Percentiles rank a stretch among this genome's conserved stretches.
phyloP scores from a whole-genome alignment of 2,797 vertebrate genomes.

The Toxotes lorentzi region DNA sequence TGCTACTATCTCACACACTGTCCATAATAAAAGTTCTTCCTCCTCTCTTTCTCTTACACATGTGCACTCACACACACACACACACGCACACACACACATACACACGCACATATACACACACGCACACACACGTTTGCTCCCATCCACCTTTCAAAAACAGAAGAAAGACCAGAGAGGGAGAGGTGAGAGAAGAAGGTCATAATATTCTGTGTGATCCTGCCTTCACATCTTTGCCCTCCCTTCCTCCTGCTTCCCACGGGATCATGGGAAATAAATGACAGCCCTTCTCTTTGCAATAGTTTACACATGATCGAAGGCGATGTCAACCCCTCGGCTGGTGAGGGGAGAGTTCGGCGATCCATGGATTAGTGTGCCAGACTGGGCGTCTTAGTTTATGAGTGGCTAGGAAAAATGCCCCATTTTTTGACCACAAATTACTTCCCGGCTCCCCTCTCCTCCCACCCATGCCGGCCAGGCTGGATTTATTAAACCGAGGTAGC shows the following conservation, averaged over 20 bases:
- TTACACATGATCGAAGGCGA: constrained; percentile 82
- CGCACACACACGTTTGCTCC: constrained; percentile 13
- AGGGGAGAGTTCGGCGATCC: constrained; percentile 62
- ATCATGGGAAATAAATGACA: constrained; percentile 79
- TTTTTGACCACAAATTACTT: constrained; percentile 79
- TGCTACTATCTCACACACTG: constrained; percentile 50
- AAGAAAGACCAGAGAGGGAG: constrained; percentile 35
- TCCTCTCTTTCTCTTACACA: constrained; percentile 1
- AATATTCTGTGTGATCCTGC: constrained; percentile 73
- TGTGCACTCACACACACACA: neutral
- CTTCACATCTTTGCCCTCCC: constrained; percentile 59
- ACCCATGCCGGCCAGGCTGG: constrained; percentile 57
- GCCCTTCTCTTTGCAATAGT: constrained; percentile 73
- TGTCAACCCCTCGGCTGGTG: constrained; percentile 69
- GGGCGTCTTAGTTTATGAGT: constrained; percentile 76
- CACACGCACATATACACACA: neutral
- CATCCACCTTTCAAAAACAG: constrained; percentile 53
- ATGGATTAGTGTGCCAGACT: constrained; percentile 78
- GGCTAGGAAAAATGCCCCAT: constrained; percentile 67
- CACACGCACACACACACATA: neutral
- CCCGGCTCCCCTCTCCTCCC: constrained; percentile 50
- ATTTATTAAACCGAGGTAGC: constrained; percentile 77
- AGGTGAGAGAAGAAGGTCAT: constrained; percentile 68
- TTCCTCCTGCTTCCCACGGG: constrained; percentile 62
- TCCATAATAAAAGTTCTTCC: constrained; percentile 57